Evolutionary conservation across 2,888 invertebrate species (phyloP), one percentile per base, ranked within the genome.

Genomic region (Coenonympha glycerion): DNA sequence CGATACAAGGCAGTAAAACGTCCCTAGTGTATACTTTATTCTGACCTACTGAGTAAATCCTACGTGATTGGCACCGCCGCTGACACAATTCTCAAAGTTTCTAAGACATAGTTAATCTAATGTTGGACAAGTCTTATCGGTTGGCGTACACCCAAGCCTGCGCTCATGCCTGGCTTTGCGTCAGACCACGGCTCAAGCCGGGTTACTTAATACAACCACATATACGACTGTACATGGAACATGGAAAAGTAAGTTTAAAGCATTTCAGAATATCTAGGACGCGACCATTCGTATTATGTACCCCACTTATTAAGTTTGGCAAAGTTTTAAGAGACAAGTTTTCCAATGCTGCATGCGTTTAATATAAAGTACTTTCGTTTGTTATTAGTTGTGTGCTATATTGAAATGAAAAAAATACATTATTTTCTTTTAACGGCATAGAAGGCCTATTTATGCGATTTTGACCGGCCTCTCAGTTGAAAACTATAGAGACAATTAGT

Each of bases 51-150:
- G 24, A 3, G 3, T 11, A 19, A 42, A 44, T 44, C 42, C 42
- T 19, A 22, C 31, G 33, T 33, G 44, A 44, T 44, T 44, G 44
- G 31, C 44, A 44, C 44, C 21, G 22, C 22, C n/a, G 21, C 28
- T 33, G 44, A 22, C 44, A 44, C 44, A 19, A 44, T 53, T 49
- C 54, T 53, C 55, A 52, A 59, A 58, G 49, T 61, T 59, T 59
- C 53, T 58, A 72, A 70, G 70, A 71, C 70, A 69, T 68, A 73
- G 65, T 65, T 72, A 66, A 64, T 61, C 40, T 68, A 62, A 66
- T 63, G 66, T 69, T 64, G 63, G 55, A 60, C 45, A 61, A 64
- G 65, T 50, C 60, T 63, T 66, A 64, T 63, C 62, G 57, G 53
- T 56, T 66, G 66, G 67, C 67, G 63, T 57, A 26, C 59, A 30